Conservation (phyloP, 2,888 invertebrate genomes). For the Brenthis hecate region DNA sequence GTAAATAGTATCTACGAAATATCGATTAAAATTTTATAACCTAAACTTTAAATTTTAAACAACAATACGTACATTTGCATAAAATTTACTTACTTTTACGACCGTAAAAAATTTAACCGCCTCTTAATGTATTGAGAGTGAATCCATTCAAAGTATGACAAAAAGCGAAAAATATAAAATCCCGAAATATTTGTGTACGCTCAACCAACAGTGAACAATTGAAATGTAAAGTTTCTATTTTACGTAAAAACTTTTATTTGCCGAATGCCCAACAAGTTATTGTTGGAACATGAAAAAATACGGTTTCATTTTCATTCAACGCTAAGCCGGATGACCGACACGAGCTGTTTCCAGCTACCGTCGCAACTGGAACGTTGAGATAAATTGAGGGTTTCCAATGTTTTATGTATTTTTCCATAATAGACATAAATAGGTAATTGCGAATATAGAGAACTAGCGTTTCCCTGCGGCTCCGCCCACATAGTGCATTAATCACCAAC, state of each 20-base stretch:
- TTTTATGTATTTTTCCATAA: conserved; percentile 8
- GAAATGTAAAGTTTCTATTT: conserved; percentile 24
- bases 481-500: too few species aligned
- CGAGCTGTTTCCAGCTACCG: conserved; percentile 7
- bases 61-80: too few species aligned
- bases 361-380: neutral
- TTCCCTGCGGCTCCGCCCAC: too few species aligned
- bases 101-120: too few species aligned
- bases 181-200: conserved; percentile 4
- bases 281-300: conserved; percentile 22
- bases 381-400: conserved; percentile 4
- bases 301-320: conserved; percentile 21
- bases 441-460: too few species aligned
- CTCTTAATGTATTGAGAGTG: neutral
- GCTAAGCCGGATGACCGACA: conserved; percentile 24
- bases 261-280: conserved; percentile 15
- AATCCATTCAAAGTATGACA: conserved; percentile 1
- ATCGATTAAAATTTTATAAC: too few species aligned
- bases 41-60: too few species aligned
- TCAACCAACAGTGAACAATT: conserved; percentile 16
- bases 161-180: conserved; percentile 10
- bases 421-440: too few species aligned
- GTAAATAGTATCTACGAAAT: too few species aligned
- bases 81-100: too few species aligned
- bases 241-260: conserved; percentile 22